Base-by-base conservation (phyloP, 2,888 invertebrate genomes). In the Neuroscelio doddi region DNA sequence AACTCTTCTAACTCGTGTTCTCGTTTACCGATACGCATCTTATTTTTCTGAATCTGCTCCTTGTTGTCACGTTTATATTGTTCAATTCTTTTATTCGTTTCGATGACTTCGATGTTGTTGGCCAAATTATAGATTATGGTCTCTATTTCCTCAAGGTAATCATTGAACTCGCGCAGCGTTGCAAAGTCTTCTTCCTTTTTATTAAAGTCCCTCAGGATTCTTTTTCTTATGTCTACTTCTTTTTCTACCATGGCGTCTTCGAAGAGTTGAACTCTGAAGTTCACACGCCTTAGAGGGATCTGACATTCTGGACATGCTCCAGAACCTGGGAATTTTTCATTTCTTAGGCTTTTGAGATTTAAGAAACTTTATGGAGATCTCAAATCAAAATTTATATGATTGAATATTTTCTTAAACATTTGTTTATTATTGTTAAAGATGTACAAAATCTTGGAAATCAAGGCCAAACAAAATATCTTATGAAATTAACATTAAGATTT, bases 161-260 rank as follows among this genome's bases (percentile, higher is more conserved):
- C 94, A 85, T 99, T 98, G 84, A 92, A 99, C 59, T 96, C 97
- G 30, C 90, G 86, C 53, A 96, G 83, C 0, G 91, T 87, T 0
- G 86, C 82, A 82, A 99, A 99, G 84, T 99, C 98, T 70, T 96
- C 96, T 82, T 97, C 95, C 79, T 93, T 95, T 80, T 97, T 96
- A 80, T 97, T 98, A 80, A 93, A 98, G 84, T 98, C 96, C 72
- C 92, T 89, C 8, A 97, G 86, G 15, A 99, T 91, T 71, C 93
- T 88, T 80, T 93, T 93, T 24, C 99, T 87, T 65, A 98, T 96
- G 79, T 98, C 97, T 5, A 98, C 93, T 87, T 99, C 99, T 83
- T 98, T 98, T 85, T 99, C 99, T 0, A 99, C 95, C 86, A 89
- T 89, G 0, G 98, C 89, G 86, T 99, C 98, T 87, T 99, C 98